Evolutionary conservation across 2,797 vertebrate species (phyloP).

Genomic region (Pipistrellus kuhlii): DNA sequence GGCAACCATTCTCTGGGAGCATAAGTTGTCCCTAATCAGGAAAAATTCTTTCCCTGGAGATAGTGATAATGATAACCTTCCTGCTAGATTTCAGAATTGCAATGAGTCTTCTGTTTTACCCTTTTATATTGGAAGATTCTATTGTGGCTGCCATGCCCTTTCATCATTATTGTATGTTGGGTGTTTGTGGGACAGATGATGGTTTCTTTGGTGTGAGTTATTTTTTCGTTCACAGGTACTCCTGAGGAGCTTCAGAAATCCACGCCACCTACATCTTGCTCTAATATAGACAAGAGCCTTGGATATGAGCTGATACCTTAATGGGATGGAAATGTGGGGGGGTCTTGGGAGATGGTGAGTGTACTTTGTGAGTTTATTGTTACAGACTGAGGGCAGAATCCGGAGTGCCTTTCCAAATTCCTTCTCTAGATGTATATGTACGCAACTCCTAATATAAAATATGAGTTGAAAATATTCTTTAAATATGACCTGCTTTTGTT

Average conservation of each 20-base stretch:
- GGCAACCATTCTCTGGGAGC: neutral
- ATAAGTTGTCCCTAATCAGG: neutral
- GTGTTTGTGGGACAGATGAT: neutral
- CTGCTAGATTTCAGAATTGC: slow-evolving; percentile 17
- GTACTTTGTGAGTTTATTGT: neutral
- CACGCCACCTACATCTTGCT: neutral
- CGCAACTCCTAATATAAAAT: neutral
- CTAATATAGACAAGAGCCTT: neutral
- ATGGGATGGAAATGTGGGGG: neutral
- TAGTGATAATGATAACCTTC: neutral
- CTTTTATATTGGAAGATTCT: neutral
- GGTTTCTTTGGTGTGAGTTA: neutral
- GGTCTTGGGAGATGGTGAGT: neutral
- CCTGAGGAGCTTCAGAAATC: neutral
- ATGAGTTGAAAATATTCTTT: neutral
- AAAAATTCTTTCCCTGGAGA: neutral
- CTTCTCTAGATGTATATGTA: neutral
- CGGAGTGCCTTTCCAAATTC: neutral
- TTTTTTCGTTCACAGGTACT: neutral
- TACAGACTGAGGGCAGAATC: neutral
- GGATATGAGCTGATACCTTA: neutral
- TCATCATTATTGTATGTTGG: neutral
- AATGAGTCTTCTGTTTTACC: neutral
- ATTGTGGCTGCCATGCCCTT: neutral
- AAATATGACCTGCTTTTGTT: neutral